phyloP scores from a whole-genome alignment of 35 echinoderm and acorn worm species.

The Acanthaster planci region DNA sequence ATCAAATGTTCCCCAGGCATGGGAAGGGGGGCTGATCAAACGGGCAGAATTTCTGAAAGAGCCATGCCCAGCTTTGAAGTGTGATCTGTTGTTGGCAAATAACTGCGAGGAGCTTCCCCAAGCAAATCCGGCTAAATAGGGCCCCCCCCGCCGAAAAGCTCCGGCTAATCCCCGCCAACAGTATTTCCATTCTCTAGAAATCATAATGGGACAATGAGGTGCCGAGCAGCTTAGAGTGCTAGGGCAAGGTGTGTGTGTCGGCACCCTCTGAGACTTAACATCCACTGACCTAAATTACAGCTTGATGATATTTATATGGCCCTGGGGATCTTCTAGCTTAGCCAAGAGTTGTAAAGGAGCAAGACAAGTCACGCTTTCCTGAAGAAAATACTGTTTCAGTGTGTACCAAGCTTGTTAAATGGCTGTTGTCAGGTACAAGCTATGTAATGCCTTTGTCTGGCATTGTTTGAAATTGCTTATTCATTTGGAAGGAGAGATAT shows the following conservation, averaged over 20 bases:
- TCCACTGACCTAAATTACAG: constrained; percentile 15
- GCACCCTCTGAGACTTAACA: not conserved
- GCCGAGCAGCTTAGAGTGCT: not conserved
- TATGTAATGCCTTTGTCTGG: too few species aligned
- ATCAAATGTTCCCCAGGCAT: constrained; percentile 15
- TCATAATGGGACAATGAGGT: constrained; percentile 1
- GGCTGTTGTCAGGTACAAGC: too few species aligned
- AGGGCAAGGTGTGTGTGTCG: not conserved
- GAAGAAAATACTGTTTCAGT: too few species aligned
- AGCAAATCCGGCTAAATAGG: not conserved
- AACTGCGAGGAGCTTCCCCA: not conserved
- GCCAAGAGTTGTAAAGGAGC: too few species aligned
- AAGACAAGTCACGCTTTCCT: too few species aligned
- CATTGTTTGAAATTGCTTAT: too few species aligned
- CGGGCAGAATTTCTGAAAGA: not conserved
- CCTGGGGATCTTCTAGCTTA: not conserved
- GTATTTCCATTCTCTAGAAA: constrained; percentile 16
- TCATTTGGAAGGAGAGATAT: too few species aligned
- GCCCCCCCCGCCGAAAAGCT: not conserved
- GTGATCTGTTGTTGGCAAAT: constrained; percentile 10
- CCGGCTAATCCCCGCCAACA: constrained; percentile 7
- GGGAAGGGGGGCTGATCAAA: not conserved
- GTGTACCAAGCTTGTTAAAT: too few species aligned
- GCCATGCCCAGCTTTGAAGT: not conserved
- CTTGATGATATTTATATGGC: not conserved